phyloP scores from a whole-genome alignment of 2,797 vertebrate genomes.

The Channa striata region DNA sequence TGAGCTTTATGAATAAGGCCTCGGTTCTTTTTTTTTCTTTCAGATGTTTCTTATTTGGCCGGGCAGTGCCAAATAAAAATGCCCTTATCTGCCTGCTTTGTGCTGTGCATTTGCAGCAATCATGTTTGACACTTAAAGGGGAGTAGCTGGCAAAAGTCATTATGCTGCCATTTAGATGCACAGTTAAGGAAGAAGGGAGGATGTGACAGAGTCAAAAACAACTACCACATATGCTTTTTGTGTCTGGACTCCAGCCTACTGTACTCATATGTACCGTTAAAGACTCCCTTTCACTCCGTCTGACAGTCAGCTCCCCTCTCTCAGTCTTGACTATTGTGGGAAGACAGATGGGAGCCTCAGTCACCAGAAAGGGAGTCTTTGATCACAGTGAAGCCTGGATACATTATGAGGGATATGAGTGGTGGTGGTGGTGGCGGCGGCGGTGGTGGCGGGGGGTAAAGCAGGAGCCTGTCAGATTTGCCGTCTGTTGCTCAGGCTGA shows the following conservation, averaged over 20 bases:
- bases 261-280: conserved; percentile 34
- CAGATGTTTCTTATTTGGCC: conserved; percentile 20
- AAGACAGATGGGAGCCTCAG: conserved; percentile 64
- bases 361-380: conserved; percentile 75
- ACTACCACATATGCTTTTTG: conserved; percentile 54
- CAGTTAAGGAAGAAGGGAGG: conserved; percentile 18
- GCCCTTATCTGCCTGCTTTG: conserved; percentile 39
- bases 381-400: conserved; percentile 78
- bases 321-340: conserved; percentile 46
- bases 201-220: conserved; percentile 50
- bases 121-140: conserved; percentile 34
- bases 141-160: conserved; percentile 47
- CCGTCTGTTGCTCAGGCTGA: conserved; percentile 75
- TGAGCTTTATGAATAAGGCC: conserved; percentile 29
- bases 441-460: conserved; percentile 2
- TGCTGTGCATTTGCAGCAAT: conserved; percentile 32
- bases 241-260: conserved; percentile 43
- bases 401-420: conserved; percentile 60
- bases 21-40: conserved; percentile 11
- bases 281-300: conserved; percentile 53
- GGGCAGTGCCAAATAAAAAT: conserved; percentile 27
- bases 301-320: conserved; percentile 54
- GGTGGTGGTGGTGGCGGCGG: conserved; percentile 8
- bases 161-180: conserved; percentile 36
- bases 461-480: conserved; percentile 83